Conservation (phyloP, 2,888 invertebrate species). For the Eulithis prunata region DNA sequence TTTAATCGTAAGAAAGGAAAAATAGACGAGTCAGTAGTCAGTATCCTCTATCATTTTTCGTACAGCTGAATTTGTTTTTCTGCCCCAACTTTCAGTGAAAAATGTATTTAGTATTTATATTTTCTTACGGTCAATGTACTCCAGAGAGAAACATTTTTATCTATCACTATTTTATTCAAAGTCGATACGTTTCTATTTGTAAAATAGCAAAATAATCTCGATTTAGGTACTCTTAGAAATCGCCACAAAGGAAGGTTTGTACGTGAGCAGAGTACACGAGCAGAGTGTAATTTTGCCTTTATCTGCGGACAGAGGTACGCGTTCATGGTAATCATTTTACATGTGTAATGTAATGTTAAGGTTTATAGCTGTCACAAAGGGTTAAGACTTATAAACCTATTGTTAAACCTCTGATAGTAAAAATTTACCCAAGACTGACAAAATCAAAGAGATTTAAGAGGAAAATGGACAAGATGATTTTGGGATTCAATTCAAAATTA, state of each 20-base stretch:
- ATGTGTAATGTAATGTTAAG: constrained; percentile 31
- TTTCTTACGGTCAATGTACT: neutral
- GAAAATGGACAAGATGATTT: too few relatives aligned
- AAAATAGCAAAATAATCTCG: constrained; percentile 35
- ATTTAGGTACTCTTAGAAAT: constrained; percentile 38
- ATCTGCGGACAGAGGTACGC: constrained; percentile 27
- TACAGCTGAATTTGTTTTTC: too few relatives aligned
- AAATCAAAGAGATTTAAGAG: too few relatives aligned
- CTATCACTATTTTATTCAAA: constrained; percentile 2
- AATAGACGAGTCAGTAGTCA: too few relatives aligned
- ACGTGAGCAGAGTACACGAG: constrained; percentile 36
- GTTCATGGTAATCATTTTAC: constrained; percentile 26
- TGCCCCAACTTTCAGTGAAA: too few relatives aligned
- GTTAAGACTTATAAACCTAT: neutral
- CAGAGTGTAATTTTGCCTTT: constrained; percentile 29
- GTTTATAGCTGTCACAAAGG: constrained; percentile 17
- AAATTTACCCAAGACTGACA: too few relatives aligned
- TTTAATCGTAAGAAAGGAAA: too few relatives aligned
- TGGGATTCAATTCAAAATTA: too few relatives aligned
- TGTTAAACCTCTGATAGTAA: too few relatives aligned
- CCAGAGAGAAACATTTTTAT: neutral
- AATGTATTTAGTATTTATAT: too few relatives aligned
- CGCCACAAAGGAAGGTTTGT: constrained; percentile 38
- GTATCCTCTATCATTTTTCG: too few relatives aligned
- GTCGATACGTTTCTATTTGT: constrained; percentile 25